Evolutionary conservation across 2,797 vertebrate genomes (phyloP).

Genomic region (Chaetodon trifasciatus): DNA sequence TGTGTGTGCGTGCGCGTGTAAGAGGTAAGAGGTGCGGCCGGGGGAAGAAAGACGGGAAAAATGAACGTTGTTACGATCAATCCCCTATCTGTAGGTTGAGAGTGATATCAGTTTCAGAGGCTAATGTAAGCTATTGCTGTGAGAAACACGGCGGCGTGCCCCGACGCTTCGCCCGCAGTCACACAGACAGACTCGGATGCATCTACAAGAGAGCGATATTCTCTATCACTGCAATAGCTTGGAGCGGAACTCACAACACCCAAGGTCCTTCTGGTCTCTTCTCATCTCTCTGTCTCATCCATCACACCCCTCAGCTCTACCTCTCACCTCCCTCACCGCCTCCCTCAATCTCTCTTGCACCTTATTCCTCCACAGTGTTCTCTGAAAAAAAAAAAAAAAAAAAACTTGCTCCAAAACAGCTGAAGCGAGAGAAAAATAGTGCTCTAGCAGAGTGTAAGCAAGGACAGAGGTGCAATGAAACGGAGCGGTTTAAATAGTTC

Average conservation of each 20-base stretch:
- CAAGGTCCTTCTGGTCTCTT: conserved; percentile 76
- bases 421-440: conserved; percentile 39
- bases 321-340: conserved; percentile 65
- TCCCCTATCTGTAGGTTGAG: conserved; percentile 21
- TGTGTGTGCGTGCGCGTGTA: neutral
- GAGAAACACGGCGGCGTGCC: conserved; percentile 24
- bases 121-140: conserved; percentile 32
- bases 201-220: conserved; percentile 53
- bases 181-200: conserved; percentile 49
- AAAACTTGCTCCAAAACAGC: conserved; percentile 44
- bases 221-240: conserved; percentile 62
- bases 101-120: conserved; percentile 29
- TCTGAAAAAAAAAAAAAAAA: conserved; percentile 26
- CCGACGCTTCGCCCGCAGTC: conserved; percentile 41
- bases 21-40: conserved; percentile 17
- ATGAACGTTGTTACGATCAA: conserved; percentile 31
- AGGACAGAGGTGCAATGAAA: conserved; percentile 45
- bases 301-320: conserved; percentile 71
- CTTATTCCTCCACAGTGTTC: conserved; percentile 52
- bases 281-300: conserved; percentile 71
- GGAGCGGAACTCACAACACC: conserved; percentile 67
- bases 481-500: conserved; percentile 15
- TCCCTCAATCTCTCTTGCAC: conserved; percentile 55
- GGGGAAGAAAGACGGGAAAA: conserved; percentile 25
- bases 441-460: conserved; percentile 25